These are phyloP conservation scores for Rotaria macrura DNA, from an alignment of 2,888 invertebrate genomes.

Conservation along the genomic window DNA sequence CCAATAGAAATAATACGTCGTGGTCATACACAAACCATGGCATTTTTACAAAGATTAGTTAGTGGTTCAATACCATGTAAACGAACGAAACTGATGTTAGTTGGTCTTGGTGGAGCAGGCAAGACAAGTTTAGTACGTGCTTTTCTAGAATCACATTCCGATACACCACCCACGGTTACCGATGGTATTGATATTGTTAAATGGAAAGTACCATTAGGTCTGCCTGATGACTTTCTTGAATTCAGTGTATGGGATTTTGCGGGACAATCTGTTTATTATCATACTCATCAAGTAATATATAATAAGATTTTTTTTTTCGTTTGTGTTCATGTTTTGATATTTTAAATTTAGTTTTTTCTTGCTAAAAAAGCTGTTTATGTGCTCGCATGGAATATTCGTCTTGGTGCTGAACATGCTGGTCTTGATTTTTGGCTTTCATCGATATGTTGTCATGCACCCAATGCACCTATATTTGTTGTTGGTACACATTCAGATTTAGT, in stretches of 20 bases:
- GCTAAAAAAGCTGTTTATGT: slow-evolving; percentile 47
- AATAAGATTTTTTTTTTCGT: not conserved
- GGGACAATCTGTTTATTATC: slow-evolving; percentile 49
- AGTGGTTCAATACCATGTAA: slow-evolving; percentile 43
- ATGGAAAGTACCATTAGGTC: slow-evolving; percentile 38
- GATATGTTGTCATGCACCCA: slow-evolving; percentile 48
- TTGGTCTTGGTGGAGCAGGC: slow-evolving; percentile 47
- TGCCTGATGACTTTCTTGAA: not conserved
- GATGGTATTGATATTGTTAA: slow-evolving; percentile 49
- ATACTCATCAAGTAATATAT: slow-evolving; percentile 44
- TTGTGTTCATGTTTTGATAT: not conserved
- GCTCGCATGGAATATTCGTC: slow-evolving; percentile 48
- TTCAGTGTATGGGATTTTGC: slow-evolving; percentile 46
- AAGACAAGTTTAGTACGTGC: slow-evolving; percentile 43
- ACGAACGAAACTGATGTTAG: slow-evolving; percentile 46
- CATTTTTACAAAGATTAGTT: slow-evolving; percentile 43
- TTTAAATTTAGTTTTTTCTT: slow-evolving; percentile 41
- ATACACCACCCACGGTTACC: slow-evolving; percentile 41
- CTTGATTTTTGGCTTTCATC: slow-evolving; percentile 49
- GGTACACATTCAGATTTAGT: slow-evolving; percentile 49
- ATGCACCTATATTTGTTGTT: slow-evolving; percentile 46
- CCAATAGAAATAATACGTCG: slow-evolving; percentile 43
- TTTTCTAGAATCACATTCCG: slow-evolving; percentile 32
- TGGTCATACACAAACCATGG: slow-evolving; percentile 41
- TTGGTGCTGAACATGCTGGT: slow-evolving; percentile 49